A percentile compares a stretch with the other conserved stretches of the same genome.
phyloP scores from a whole-genome alignment of 2,888 invertebrate genomes.

The Troilus luridus region DNA sequence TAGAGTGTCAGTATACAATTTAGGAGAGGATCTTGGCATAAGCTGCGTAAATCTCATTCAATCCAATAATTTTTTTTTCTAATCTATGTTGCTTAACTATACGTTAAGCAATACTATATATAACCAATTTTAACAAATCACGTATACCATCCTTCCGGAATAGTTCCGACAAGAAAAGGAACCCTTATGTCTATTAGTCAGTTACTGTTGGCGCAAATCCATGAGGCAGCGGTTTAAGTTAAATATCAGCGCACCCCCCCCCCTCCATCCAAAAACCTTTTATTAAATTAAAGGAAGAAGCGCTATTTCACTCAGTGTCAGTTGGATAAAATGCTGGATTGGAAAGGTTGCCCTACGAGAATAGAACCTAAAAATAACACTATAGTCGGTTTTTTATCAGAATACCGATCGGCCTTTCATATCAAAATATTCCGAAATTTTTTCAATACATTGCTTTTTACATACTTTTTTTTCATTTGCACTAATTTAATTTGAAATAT shows the following conservation, averaged over 20 bases:
- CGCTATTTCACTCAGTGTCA: conserved; percentile 14
- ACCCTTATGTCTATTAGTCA: background rate
- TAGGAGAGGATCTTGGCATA: no score
- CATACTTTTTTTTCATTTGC: background rate
- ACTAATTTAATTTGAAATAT: background rate
- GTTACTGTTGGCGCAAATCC: background rate
- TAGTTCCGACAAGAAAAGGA: background rate
- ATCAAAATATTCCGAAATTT: background rate
- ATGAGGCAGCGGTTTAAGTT: background rate
- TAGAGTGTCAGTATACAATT: no score
- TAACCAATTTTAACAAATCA: no score
- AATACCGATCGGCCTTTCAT: background rate
- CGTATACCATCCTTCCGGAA: background rate
- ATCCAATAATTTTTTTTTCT: no score
- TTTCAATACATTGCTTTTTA: background rate
- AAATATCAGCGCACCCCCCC: background rate
- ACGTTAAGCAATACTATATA: no score
- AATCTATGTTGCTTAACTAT: no score
- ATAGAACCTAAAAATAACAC: background rate
- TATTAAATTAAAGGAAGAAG: background rate
- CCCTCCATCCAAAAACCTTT: background rate
- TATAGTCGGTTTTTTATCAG: background rate
- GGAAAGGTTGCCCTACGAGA: background rate
- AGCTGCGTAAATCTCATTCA: no score
- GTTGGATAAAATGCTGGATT: conserved; percentile 3